Evolutionary conservation across 1,140 invertebrate genomes (phyloP), one percentile per base, ranked within the genome.

Genomic region (Zaprionus ghesquierei): DNA sequence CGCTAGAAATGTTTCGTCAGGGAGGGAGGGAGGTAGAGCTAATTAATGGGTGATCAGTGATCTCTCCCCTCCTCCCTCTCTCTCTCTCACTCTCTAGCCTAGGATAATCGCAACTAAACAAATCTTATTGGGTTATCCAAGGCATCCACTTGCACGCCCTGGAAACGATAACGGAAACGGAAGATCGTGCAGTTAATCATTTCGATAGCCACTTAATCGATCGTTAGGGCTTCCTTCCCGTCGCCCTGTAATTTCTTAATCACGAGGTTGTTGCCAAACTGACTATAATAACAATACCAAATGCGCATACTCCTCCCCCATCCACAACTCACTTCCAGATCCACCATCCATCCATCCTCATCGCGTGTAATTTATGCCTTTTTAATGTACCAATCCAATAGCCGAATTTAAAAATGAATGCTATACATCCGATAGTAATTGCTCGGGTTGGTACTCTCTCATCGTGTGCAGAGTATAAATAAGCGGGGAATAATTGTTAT

Each of bases 291-390:
- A 20, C 41, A 46, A 46, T 46, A 46, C 20, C 41, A 46, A 59
- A 18, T 61, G 49, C 44, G 58, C 60, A 63, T 72, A 75, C 79
- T 53, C 49, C 56, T 51, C 44, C 75, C 60, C 66, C 56, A 64
- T 64, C 80, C 69, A 77, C 66, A 56, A 51, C 20, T 51, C 68
- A 85, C 77, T 71, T 44, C 61, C 62, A 31, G 56, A 20, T 60
- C 38, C 22, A n/a, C 22, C 6, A 15, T 55, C 44, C 33, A 22
- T 61, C 70, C 33, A 58, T 22, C 53, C 69, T 55, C 25, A 60
- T 23, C 41, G 18, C 31, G 31, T 59, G 23, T 78, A 66, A 81
- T 78, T 81, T 81, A 78, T 82, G 75, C 53, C 27, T 66, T 65
- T 81, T 78, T 81, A 81, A 81, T 81, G 64, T 59, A 25, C 58